Percentiles rank a stretch among this genome's conserved stretches.
phyloP scores from a whole-genome alignment of 2,888 invertebrate species.

The Spodoptera exigua region DNA sequence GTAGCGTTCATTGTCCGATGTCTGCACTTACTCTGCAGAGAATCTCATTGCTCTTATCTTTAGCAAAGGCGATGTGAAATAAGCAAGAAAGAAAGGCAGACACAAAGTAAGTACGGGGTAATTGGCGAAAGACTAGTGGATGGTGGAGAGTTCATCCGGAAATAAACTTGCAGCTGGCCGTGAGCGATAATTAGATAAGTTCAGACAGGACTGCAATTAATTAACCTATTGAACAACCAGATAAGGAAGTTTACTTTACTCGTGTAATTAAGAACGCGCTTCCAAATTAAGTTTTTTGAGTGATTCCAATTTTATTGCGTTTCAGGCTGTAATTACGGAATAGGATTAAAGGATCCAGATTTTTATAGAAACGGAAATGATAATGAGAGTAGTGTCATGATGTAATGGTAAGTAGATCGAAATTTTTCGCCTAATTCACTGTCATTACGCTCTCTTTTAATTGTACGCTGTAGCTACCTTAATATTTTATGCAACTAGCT shows the following conservation, averaged over 20 bases:
- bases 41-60: slow-evolving; percentile 61
- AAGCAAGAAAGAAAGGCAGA: slow-evolving; percentile 46
- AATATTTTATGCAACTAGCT: no score
- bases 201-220: slow-evolving; percentile 67
- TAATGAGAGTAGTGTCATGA: no score
- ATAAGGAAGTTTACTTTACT: slow-evolving; percentile 29
- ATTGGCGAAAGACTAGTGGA: slow-evolving; percentile 71
- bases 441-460: no score
- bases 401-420: no score
- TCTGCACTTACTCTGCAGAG: slow-evolving; percentile 56
- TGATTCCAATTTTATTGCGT: no score
- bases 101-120: slow-evolving; percentile 65
- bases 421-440: no score
- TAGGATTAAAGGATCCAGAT: neutral
- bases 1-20: slow-evolving; percentile 50
- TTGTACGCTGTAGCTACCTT: no score
- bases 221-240: slow-evolving; percentile 53
- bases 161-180: slow-evolving; percentile 67
- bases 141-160: slow-evolving; percentile 67
- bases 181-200: slow-evolving; percentile 66
- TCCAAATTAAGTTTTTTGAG: slow-evolving; percentile 11
- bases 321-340: no score
- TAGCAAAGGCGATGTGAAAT: slow-evolving; percentile 58
- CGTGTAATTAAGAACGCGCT: slow-evolving; percentile 13
- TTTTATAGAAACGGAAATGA: no score